A percentile compares a stretch with the other conserved stretches of the same genome.
These are phyloP conservation scores for Limnephilus auricula DNA, from an alignment of 2,888 invertebrate species.

Conservation along the genomic window DNA sequence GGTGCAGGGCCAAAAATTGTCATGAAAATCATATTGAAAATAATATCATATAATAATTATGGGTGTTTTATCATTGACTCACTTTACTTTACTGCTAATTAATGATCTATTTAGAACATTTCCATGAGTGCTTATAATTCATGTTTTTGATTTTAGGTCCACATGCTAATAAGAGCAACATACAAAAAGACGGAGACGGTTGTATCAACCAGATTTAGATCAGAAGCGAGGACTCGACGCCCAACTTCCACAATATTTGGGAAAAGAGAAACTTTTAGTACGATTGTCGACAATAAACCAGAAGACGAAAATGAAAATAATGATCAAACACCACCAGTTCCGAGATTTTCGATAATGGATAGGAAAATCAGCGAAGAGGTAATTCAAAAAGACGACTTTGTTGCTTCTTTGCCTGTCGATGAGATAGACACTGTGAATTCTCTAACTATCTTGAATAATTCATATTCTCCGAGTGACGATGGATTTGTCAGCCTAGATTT, in stretches of 20 bases:
- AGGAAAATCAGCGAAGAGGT: neutral
- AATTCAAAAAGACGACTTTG: neutral
- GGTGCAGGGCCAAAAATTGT: too few relatives aligned
- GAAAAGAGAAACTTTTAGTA: constrained; percentile 73
- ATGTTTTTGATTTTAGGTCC: constrained; percentile 71
- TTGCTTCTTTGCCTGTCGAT: neutral
- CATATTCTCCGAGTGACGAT: constrained; percentile 47
- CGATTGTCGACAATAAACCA: constrained; percentile 69
- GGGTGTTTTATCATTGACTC: neutral
- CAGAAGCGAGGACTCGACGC: constrained; percentile 70
- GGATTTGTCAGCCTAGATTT: constrained; percentile 57
- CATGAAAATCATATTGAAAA: neutral
- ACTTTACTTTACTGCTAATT: too few relatives aligned
- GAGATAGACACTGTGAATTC: constrained; percentile 15
- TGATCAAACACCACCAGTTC: neutral
- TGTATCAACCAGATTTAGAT: constrained; percentile 72
- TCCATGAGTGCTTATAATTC: neutral
- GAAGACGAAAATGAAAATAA: constrained; percentile 71
- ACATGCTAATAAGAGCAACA: constrained; percentile 72
- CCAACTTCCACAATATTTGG: constrained; percentile 68
- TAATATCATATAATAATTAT: neutral
- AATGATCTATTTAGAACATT: too few relatives aligned
- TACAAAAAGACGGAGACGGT: constrained; percentile 75
- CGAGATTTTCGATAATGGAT: neutral
- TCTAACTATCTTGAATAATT: constrained; percentile 37